A percentile compares a stretch with the other conserved stretches of the same genome.
phyloP scores from a whole-genome alignment of 1,140 invertebrate genomes.

The Sesamia nonagrioides region DNA sequence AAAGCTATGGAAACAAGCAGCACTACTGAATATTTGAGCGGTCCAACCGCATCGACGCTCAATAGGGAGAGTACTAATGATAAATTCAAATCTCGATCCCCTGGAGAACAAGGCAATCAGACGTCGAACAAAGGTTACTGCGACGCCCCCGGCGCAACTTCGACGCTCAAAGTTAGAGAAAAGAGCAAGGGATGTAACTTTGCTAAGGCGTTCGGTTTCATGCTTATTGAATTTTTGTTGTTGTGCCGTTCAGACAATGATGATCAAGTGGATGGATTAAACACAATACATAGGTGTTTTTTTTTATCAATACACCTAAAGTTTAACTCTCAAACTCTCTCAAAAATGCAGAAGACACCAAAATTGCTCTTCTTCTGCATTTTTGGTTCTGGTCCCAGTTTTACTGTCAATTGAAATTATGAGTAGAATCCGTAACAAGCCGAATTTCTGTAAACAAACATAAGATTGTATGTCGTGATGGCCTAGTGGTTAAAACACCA shows the following conservation, averaged over 20 bases:
- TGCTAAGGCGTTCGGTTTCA: slow-evolving; percentile 43
- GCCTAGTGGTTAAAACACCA: too few species aligned
- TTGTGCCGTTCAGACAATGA: slow-evolving; percentile 18
- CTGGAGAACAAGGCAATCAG: slow-evolving; percentile 78
- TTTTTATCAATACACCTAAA: too few species aligned
- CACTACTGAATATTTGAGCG: slow-evolving; percentile 62
- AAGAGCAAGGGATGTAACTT: slow-evolving; percentile 59
- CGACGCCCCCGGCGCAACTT: slow-evolving; percentile 57
- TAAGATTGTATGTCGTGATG: too few species aligned
- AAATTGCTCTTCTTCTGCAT: too few species aligned
- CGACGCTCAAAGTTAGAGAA: slow-evolving; percentile 59
- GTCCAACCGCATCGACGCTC: slow-evolving; percentile 58
- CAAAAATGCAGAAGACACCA: too few species aligned
- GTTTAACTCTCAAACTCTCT: too few species aligned
- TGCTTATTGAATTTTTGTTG: slow-evolving; percentile 52
- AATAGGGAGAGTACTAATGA: slow-evolving; percentile 73
- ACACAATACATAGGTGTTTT: too few species aligned
- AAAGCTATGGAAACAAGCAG: slow-evolving; percentile 48
- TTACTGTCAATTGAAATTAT: too few species aligned
- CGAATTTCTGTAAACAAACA: too few species aligned
- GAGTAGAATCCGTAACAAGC: too few species aligned
- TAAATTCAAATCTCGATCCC: slow-evolving; percentile 81
- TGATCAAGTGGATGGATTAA: neutral
- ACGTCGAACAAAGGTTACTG: slow-evolving; percentile 71
- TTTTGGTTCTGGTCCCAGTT: too few species aligned